Base-by-base conservation (phyloP, 1,140 invertebrate genomes). In the Spodoptera frugiperda region DNA sequence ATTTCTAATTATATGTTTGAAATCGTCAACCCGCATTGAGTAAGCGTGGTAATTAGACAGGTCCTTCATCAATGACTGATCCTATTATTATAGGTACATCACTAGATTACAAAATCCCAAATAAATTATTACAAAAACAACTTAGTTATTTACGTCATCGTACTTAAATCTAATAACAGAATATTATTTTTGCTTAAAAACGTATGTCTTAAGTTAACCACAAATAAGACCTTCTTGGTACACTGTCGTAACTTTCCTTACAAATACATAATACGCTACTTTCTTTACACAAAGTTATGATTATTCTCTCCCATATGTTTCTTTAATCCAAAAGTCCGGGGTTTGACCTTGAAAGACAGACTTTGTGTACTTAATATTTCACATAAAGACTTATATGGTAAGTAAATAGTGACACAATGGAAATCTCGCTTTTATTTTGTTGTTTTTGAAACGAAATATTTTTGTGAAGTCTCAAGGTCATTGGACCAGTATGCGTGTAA, bases 371-470 rank as follows among this genome's bases (percentile, higher is more conserved):
- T 54, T 49, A 71, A 71, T 55, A 71, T 71, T 71, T 71, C 68
- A 71, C 68, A 57, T 67, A 57, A 53, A 70, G 57, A 68, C 39
- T 25, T 25, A 74, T 75, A 70, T 74, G 77, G 71, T 71, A 65
- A 80, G 73, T 78, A 77, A 80, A 78, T 75, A 80, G 17, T 67
- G 39, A 49, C 53, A 75, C 68, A 67, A 78, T 61, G 51, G 75
- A 82, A 80, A 77, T 78, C 75, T 83, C 51, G 77, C 63, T 79
- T 83, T 78, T 77, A 30, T 71, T 79, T 80, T 73, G 77, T 75
- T 76, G 68, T 63, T 57, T 8, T 57, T 8, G 33, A 30, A 76
- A 61, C 55, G 74, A 73, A 80, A 79, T 54, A 75, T 54, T 72
- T 21, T 51, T 33, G 14, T 46, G 55, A 73, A 71, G 48, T 78